These are phyloP conservation scores for Augochlorella aurata DNA, from an alignment of 2,888 invertebrate genomes.

Conservation along the genomic window DNA sequence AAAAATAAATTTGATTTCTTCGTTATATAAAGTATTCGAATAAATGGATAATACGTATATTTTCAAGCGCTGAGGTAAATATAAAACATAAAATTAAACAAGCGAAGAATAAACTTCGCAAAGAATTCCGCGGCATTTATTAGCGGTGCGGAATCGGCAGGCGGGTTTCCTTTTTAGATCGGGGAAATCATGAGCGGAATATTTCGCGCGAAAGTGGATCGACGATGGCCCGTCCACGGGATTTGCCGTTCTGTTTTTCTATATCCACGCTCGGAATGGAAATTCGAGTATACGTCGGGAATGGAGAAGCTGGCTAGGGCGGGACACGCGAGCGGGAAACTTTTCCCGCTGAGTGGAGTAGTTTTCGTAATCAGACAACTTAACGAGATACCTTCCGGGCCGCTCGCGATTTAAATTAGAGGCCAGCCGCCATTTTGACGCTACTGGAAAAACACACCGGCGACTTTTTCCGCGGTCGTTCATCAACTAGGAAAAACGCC, in stretches of 20 bases:
- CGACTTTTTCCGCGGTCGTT: not conserved
- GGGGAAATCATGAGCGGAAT: not conserved
- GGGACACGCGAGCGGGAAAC: constrained; percentile 1
- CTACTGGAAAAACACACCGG: constrained; percentile 27
- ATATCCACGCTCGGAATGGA: constrained; percentile 2
- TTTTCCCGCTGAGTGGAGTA: constrained; percentile 33
- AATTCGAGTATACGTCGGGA: not conserved
- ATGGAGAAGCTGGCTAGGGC: not conserved
- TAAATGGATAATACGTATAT: no score
- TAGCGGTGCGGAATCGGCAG: not conserved
- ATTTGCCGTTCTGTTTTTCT: not conserved
- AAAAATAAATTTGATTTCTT: no score
- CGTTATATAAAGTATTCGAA: no score
- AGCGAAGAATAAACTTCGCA: not conserved
- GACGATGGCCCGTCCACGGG: not conserved
- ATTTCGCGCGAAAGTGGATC: not conserved
- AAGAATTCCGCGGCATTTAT: not conserved
- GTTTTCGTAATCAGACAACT: constrained; percentile 45
- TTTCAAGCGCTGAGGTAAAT: no score
- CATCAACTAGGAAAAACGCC: constrained; percentile 27
- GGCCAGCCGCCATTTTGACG: constrained; percentile 13
- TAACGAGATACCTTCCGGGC: constrained; percentile 37
- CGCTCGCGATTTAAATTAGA: constrained; percentile 53
- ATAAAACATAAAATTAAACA: no score
- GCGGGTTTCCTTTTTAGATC: not conserved